Base-by-base conservation (phyloP, 2,797 vertebrate species). In the Helostoma temminkii region DNA sequence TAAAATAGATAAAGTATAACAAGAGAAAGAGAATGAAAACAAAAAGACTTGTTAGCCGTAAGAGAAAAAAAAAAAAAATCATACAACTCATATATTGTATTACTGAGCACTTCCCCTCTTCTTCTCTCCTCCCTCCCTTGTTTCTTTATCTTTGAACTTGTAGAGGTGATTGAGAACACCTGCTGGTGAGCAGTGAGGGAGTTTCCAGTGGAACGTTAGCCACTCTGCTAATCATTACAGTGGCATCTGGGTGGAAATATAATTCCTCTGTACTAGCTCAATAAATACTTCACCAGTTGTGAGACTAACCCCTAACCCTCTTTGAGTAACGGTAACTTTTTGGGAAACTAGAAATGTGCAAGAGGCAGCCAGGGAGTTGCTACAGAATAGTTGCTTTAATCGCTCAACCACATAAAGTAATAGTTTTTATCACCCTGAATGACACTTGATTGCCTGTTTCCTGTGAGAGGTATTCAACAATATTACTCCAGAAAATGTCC, bases 121-220 rank as follows among this genome's bases (percentile, higher is more conserved):
- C 26, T 34, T 21, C 28, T 50, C 34, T 50, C 42, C 28, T 57
- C 19, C 24, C 45, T 47, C 74, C 54, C 30, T 39, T 50, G 45
- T 61, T 55, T 82, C 61, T 83, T 80, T 77, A 77, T 75, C 82
- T 80, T 48, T 71, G 12, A 19, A 11, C 61, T 64, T 57, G 52
- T 22, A 1, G 47, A 78, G 50, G 74, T 75, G 76, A 87, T 34
- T 67, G 64, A 62, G 76, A 90, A 75, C 91, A 91, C 90, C 91
- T 92, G 92, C 86, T 83, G 60, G 62, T 42, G 74, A 80, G 62
- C 64, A 78, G 36, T 9, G 65, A 88, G 92, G 92, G 92, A 90
- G 87, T 92, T 92, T 93, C 92, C 92, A 90, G 58, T 48, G 89
- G 74, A 90, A 91, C 81, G 58, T 92, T 89, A 92, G 85, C 89